Evolutionary conservation across 2,113 vertebrate genomes (phyloP).

Genomic region (Thalassarche chlororhynchos): DNA sequence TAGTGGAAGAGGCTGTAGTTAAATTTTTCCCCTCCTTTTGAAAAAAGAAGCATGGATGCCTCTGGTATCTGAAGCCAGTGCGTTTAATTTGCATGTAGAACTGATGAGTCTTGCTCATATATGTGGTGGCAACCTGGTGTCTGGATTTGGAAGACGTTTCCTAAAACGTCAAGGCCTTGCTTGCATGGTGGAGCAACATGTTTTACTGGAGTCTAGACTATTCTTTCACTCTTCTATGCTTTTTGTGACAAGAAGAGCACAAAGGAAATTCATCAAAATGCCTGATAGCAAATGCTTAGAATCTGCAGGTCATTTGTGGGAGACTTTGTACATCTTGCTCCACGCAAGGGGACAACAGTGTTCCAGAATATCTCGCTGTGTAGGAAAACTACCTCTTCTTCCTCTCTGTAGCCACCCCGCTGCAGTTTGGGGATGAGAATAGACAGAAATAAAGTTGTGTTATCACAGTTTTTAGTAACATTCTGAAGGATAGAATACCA

Average conservation of each 20-base stretch:
- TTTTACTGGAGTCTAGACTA: background rate
- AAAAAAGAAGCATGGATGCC: background rate
- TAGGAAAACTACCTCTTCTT: background rate
- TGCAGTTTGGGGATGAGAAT: background rate
- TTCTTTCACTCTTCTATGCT: background rate
- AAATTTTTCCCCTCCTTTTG: background rate
- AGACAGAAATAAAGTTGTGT: background rate
- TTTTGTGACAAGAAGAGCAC: background rate
- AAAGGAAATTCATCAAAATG: background rate
- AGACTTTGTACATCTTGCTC: background rate
- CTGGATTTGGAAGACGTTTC: background rate
- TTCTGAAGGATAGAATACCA: background rate
- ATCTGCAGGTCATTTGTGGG: background rate
- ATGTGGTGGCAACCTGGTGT: background rate
- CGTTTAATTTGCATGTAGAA: background rate
- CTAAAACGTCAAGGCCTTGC: background rate
- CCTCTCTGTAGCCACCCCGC: background rate
- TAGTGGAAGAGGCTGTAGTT: background rate
- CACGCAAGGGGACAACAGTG: background rate
- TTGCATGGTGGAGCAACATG: background rate
- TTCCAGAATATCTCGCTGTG: accelerated
- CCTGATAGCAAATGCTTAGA: background rate
- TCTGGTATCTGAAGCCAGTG: background rate
- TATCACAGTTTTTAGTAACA: background rate
- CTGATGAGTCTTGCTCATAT: background rate